Base-by-base conservation (phyloP, 2,888 invertebrate species). In the Escarpia spicata region DNA sequence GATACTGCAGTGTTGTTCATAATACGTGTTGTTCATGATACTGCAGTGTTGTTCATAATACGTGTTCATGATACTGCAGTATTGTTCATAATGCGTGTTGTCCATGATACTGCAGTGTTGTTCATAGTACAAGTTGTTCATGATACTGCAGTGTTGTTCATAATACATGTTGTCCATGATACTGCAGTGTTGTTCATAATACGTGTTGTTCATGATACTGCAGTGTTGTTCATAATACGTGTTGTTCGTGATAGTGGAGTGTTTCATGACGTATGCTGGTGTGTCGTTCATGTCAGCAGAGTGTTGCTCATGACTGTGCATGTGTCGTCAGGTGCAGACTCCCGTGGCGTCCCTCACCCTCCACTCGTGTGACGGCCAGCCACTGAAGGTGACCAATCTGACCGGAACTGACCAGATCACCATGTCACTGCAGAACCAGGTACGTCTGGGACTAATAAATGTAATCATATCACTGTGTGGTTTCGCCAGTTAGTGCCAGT, bases 261-360 rank as follows among this genome's bases (percentile, higher is more conserved):
- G 75, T 75, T 75, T 58, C 45, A n/a, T 45, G 90, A 15, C 45
- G 37, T 37, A 37, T 37, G 4, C 45, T 31, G 90, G 90, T 92
- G 19, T 90, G 31, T 89, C 90, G 92, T 92, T 43, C 45, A n/a
- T 15, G 90, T 90, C 26, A 60, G 12, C 15, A 19, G 12, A 60
- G 60, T 60, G 19, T 60, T 26, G 75, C 26, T 75, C n/a, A n/a
- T 75, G n/a, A 6, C 6, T 26, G 75, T 75, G 26, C 75, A 75
- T 75, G 75, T 75, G 0, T 91, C 92, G 90, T 15, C 92, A 94
- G 94, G 92, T 94, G 12, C 94, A 95, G 58, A 95, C 95, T 15
- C 94, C 95, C 43, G 95, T 96, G 75, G 95, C 95, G 90, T 95
- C 95, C 12, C 94, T 96, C 91, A 94, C 95, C 4, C 93, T 96